A percentile compares a stretch with the other conserved stretches of the same genome.
Conservation (phyloP, 1,140 invertebrate species). For the honey bee (Apis mellifera) region Amel_HAv3.1 CM009944.2:4053501-4054000, state of each 20-base stretch:
- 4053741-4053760: neutral
- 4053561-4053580: neutral
- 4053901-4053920: no score
- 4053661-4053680: no score
- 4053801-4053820: neutral
- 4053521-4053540: neutral
- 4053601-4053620: neutral
- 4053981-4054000: no score
- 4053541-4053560: neutral
- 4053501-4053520: neutral
- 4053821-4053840: no score
- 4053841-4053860: no score
- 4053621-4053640: neutral
- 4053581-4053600: neutral
- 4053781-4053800: neutral
- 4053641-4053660: neutral
- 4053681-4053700: no score
- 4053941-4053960: no score
- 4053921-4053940: no score
- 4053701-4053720: no score
- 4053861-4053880: neutral
- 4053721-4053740: neutral
- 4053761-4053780: conserved; percentile 8
- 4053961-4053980: no score
- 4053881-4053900: no score